phyloP scores from a whole-genome alignment of 2,888 invertebrate genomes.

The Chymomyza procnemis region DNA sequence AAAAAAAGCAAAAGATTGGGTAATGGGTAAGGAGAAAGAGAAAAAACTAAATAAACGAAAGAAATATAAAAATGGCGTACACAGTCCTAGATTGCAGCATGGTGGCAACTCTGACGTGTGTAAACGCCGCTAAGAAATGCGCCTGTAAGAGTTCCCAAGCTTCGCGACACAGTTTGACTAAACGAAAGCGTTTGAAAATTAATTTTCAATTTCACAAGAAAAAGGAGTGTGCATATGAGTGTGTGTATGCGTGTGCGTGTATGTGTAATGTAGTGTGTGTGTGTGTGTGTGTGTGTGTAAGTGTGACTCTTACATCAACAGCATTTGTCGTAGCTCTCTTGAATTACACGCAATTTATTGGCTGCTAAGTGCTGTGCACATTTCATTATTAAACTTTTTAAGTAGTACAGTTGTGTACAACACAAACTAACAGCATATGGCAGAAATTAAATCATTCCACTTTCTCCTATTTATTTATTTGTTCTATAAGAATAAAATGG shows the following conservation, averaged over 20 bases:
- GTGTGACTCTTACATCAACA: conserved; percentile 22
- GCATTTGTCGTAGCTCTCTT: conserved; percentile 49
- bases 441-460: background rate
- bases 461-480: background rate
- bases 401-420: background rate
- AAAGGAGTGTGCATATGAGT: conserved; percentile 32
- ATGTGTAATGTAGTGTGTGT: conserved; percentile 26
- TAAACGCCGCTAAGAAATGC: conserved; percentile 39
- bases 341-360: conserved; percentile 69
- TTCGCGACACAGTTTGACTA: conserved; percentile 33
- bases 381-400: background rate
- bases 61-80: conserved; percentile 51
- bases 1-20: too few species aligned
- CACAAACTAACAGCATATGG: background rate
- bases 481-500: background rate
- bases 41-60: conserved; percentile 66
- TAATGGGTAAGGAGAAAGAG: too few species aligned
- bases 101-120: conserved; percentile 9
- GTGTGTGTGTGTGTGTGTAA: conserved; percentile 16
- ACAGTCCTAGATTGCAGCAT: background rate
- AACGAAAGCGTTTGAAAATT: conserved; percentile 70
- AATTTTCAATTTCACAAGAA: conserved; percentile 66
- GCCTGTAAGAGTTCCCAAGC: conserved; percentile 33
- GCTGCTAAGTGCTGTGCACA: conserved; percentile 59
- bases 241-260: conserved; percentile 18